Evolutionary conservation across 2,888 invertebrate species (phyloP).

Genomic region (Drosophila anomalipes): DNA sequence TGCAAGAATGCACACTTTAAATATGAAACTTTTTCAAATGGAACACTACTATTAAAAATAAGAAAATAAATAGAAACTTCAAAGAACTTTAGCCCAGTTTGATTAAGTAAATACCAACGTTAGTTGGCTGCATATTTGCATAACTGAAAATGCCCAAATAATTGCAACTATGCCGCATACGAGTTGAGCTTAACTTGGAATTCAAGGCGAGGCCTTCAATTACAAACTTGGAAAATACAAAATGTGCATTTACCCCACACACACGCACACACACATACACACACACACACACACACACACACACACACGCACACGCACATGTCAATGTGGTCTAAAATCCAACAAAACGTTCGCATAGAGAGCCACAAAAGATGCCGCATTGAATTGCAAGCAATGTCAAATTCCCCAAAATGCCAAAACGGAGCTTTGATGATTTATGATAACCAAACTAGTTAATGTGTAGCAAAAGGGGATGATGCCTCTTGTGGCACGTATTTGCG

Average conservation of each 20-base stretch:
- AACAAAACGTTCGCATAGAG: constrained; percentile 1
- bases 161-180: not conserved
- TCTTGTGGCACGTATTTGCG: not conserved
- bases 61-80: not conserved
- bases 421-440: constrained; percentile 61
- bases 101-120: not conserved
- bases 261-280: not conserved
- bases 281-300: not conserved
- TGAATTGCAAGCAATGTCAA: constrained; percentile 37
- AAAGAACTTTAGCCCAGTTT: not conserved
- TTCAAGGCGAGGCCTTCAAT: constrained; percentile 24
- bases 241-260: constrained; percentile 24
- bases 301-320: not conserved
- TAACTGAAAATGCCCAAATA: constrained; percentile 3
- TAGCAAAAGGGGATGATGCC: constrained; percentile 11
- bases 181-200: constrained; percentile 1
- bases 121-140: constrained; percentile 7
- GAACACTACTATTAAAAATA: not conserved
- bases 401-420: constrained; percentile 29
- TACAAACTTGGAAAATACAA: constrained; percentile 4
- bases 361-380: constrained; percentile 14
- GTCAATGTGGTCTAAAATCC: constrained; percentile 22
- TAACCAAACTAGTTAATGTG: constrained; percentile 65
- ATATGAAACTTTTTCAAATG: not conserved
- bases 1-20: not conserved